These are phyloP conservation scores for Loriculus beryllinus DNA, from an alignment of 2,797 vertebrate species.

Conservation along the genomic window DNA sequence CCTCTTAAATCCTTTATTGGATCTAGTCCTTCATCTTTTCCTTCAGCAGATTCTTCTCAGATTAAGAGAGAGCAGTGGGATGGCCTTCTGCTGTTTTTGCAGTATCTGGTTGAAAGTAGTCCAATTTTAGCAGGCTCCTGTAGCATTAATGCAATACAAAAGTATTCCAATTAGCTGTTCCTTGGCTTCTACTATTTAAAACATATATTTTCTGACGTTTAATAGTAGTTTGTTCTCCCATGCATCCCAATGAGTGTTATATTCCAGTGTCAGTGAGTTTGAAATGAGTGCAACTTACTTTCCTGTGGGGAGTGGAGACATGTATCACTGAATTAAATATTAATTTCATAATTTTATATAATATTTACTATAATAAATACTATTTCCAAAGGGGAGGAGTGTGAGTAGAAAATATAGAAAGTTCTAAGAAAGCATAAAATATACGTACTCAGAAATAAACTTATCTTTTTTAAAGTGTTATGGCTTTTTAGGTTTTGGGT, in stretches of 20 bases:
- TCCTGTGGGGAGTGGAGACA: not conserved
- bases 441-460: not conserved
- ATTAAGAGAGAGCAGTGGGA: not conserved
- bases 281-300: not conserved
- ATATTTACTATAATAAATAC: not conserved
- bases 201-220: constrained; percentile 10
- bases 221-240: not conserved
- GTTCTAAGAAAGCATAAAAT: not conserved
- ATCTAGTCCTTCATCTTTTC: not conserved
- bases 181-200: not conserved
- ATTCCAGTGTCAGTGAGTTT: not conserved
- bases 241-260: not conserved
- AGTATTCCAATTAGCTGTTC: not conserved
- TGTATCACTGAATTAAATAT: not conserved
- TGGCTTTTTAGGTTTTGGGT: not conserved
- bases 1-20: not conserved
- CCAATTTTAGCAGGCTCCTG: not conserved
- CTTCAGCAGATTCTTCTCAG: not conserved
- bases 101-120: not conserved
- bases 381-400: not conserved
- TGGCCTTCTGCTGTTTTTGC: not conserved
- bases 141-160: not conserved
- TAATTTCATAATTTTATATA: not conserved
- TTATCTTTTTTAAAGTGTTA: not conserved
- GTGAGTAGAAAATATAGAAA: not conserved